Evolutionary conservation across 2,888 invertebrate genomes (phyloP), one percentile per base, ranked within the genome.

Genomic region (Teleiodes luculella): DNA sequence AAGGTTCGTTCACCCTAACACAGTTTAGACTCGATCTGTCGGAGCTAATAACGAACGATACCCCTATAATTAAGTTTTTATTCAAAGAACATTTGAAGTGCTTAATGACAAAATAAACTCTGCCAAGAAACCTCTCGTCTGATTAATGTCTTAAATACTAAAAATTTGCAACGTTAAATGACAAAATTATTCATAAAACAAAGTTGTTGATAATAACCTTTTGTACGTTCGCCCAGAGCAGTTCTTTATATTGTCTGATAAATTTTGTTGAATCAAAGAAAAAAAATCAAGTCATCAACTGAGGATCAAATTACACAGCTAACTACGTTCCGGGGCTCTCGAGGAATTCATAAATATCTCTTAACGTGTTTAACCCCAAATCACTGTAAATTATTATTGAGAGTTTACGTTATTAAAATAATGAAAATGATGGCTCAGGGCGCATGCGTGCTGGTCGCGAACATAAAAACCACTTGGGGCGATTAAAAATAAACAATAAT

Each of bases 401-500:
- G 80, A 88, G 88, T 88, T 88, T 83, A 88, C 87, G 88, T 88
- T 87, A 89, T 89, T 89, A 88, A 89, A 89, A 88, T 89, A 89
- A 89, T 89, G 89, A 89, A 88, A 89, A 88, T 87, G 88, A 86
- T 82, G 84, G 86, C 87, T 79, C 63, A 67, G 63, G 86, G 89
- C 85, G 83, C 81, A 79, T 87, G 87, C 85, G 86, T 86, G 88
- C 81, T 79, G 79, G 73, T 86, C 83, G 88, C 89, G 81, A 88
- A 87, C 89, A 86, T 79, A 86, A 87, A 86, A 87, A 87, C 83
- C 87, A 80, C 89, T 89, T 80, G 81, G 70, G 89, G 88, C 89
- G 87, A 89, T 89, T 89, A 89, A 89, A 89, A 89, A 89, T 89
- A 89, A 89, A 89, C 89, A 89, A 87, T 89, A 89, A 89, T 89